Evolutionary conservation across 2,888 invertebrate species (phyloP), one percentile per base, ranked within the genome.

Genomic region (Odiellus spinosus): DNA sequence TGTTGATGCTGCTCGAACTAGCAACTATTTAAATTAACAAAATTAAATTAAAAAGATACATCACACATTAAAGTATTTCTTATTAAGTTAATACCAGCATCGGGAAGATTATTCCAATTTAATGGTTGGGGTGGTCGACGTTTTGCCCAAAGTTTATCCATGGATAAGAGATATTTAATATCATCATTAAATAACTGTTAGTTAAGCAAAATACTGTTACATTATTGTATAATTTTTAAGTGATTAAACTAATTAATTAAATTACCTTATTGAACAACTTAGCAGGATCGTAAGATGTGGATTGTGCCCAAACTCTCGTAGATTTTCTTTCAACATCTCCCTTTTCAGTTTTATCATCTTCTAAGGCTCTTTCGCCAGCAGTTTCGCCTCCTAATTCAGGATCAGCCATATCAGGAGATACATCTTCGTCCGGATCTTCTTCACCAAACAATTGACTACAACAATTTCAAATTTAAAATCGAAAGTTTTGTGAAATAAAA

Each of bases 391-490:
- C 75, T 4, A 85, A 82, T 68, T 95, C 95, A 6, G 93, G 91
- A 69, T 96, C 95, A 17, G 83, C 88, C 1, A 87, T 80, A 62
- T 98, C 96, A 0, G 98, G 98, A 11, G 95, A 93, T 2, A 98
- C 95, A 65, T 96, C 96, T 62, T 96, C 81, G 68, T 96, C 95
- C 0, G 90, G 85, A 66, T 93, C 93, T 52, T 81, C 43, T 68
- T 95, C 91, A 0, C 98, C 98, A 71, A 95, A 99, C 14, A 99
- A 71, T 68, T 98, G 96, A 68, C 84, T 87, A 61, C 15, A 20
- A 15, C 12, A 40, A 6, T 8, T 14, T 72, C 66, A 57, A 50
- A 33, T n/a, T n/a, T n/a, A n/a, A n/a, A n/a, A n/a, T 26, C 26
- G 5, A 26, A 26, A 26, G 26, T 26, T 26, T 26, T 6, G 26